Base-by-base conservation (phyloP, 2,888 invertebrate species). In the Lottia scabra region DNA sequence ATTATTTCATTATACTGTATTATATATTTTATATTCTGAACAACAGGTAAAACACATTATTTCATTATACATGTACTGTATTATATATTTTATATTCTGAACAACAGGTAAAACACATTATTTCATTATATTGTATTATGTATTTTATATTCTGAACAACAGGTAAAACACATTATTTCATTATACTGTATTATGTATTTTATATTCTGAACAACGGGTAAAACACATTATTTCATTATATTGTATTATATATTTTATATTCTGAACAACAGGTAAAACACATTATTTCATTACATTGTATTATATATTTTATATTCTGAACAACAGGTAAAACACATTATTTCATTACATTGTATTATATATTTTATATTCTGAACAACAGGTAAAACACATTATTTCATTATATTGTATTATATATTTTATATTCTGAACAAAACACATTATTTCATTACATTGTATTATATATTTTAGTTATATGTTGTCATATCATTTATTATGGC, bases 201-300 rank as follows among this genome's bases (percentile, higher is more conserved):
- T 66, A 71, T 82, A 80, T 48, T 75, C 75, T 30, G 23, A 63
- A 67, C 68, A 76, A 27, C 80, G 84, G 80, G 85, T 86, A 75
- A 72, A 68, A n/a, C 19, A 56, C 19, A 19, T 3, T 23, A 8
- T 38, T 8, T 38, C 10, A 38, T 38, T 38, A 38, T 38, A 2
- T 38, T n/a, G n/a, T n/a, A n/a, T n/a, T n/a, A n/a, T n/a, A n/a
- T n/a, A n/a, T n/a, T 43, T 77, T 66, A 71, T 82, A 80, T 48
- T 75, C 75, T 30, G 23, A 63, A 67, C 68, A 76, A 27, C 80
- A 84, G 80, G 85, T 86, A 75, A 72, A 68, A n/a, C 19, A 56
- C 19, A 19, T 3, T 23, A 8, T 38, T 8, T 38, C 10, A 38
- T 38, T 38, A 38, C n/a, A n/a, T n/a, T n/a, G n/a, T n/a, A n/a